Base-by-base conservation (phyloP, 1,140 invertebrate species). In the Euschistus heros region DNA sequence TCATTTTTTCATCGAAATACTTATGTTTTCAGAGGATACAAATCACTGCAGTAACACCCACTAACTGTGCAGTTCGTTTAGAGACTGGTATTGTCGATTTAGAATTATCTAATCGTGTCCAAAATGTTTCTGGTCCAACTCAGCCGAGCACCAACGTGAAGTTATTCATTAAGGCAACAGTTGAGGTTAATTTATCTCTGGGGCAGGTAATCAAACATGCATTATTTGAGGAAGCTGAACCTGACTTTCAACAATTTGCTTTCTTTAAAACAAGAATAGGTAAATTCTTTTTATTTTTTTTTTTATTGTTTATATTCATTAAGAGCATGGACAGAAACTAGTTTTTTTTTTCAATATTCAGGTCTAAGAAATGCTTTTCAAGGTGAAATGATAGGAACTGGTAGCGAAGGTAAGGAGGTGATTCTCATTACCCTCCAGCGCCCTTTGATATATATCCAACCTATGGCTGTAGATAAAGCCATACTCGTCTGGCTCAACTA, bases 401-500 rank as follows among this genome's bases (percentile, higher is more conserved):
- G 71, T 27, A 71, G 72, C 10, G 83, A 87, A 71, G 93, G 96
- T 70, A 94, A 96, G 72, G 94, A 97, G 78, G 89, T 97, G 7
- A 87, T 98, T 13, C 78, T 97, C 15, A 93, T 98, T 54, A 93
- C 89, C 0, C 76, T 98, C 0, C 92, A 89, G 71, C 78, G 94
- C 61, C 95, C 95, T 0, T 79, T 97, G 57, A 87, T 98, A 64
- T 97, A 96, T 75, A 87, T 97, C 44, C 94, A 98, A 76, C 95
- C 95, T 0, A 84, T 94, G 70, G 94, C 95, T 4, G 88, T 98
- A 46, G 95, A 98, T 75, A 91, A 92, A 75, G 94, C 94, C 27
- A 95, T 98, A 67, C 80, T 98, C 0, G 94, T 98, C 10, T 98
- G 94, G 94, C 78, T 98, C 52, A 98, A 97, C 77, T 98, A 98